A percentile compares a stretch with the other conserved stretches of the same genome.
Conservation (phyloP, 2,113 vertebrate genomes). For the Calypte anna region DNA sequence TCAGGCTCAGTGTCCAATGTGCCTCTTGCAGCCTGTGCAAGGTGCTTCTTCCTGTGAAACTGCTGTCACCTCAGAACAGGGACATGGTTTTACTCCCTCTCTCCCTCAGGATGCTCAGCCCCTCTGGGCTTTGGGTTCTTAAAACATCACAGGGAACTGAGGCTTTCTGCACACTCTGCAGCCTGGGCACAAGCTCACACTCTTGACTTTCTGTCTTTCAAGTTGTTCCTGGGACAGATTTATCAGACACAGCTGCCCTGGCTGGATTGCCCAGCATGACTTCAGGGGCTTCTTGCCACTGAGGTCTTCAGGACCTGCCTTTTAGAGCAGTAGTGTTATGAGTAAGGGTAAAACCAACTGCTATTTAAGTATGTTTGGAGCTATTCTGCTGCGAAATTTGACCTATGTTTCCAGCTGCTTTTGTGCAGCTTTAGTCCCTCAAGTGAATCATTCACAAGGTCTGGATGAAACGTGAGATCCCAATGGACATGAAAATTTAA, state of each 20-base stretch:
- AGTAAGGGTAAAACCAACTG: too few species aligned
- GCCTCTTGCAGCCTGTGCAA: fast-evolving
- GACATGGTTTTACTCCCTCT: neutral
- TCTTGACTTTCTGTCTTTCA: neutral
- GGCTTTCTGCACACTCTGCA: fast-evolving
- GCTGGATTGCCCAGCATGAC: too few species aligned
- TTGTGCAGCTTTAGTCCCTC: too few species aligned
- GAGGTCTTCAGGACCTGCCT: neutral
- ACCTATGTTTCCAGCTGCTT: too few species aligned
- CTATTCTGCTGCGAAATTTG: too few species aligned
- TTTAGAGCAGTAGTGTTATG: too few species aligned
- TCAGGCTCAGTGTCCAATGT: fast-evolving
- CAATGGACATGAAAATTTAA: too few species aligned
- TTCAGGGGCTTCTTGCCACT: fast-evolving
- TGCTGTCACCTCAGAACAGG: fast-evolving
- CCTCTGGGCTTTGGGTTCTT: neutral
- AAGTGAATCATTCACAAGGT: too few species aligned
- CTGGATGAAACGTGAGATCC: too few species aligned
- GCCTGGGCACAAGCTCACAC: fast-evolving
- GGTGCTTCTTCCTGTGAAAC: neutral
- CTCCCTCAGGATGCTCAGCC: neutral
- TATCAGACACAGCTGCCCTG: fast-evolving
- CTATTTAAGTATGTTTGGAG: too few species aligned
- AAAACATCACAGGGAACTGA: too few species aligned
- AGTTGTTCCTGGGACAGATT: fast-evolving